Evolutionary conservation across 2,888 invertebrate genomes (phyloP).

Genomic region (Cephus nigrinus): DNA sequence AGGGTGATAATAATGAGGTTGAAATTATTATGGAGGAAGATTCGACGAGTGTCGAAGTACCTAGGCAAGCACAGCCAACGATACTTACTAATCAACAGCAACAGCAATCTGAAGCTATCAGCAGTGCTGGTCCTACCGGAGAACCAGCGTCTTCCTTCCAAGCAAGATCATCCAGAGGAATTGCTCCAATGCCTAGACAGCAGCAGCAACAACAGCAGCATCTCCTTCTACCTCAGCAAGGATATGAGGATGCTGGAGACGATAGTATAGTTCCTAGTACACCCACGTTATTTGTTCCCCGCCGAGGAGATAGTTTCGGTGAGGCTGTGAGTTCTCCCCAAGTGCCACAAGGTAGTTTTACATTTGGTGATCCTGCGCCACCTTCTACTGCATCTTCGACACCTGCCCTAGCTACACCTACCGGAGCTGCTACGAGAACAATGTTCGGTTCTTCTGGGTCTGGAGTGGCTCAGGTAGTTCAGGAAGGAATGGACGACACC

Average conservation of each 20-base stretch:
- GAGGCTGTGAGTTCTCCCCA: slow-evolving; percentile 93
- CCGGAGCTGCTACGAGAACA: slow-evolving; percentile 41
- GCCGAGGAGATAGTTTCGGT: slow-evolving; percentile 87
- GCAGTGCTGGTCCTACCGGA: slow-evolving; percentile 71
- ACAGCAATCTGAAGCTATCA: slow-evolving; percentile 76
- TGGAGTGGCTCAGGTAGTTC: slow-evolving; percentile 68
- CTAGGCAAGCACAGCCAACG: slow-evolving; percentile 69
- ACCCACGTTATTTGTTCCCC: slow-evolving; percentile 85
- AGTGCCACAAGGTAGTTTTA: slow-evolving; percentile 75
- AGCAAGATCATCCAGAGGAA: slow-evolving; percentile 62
- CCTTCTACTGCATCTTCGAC: slow-evolving; percentile 54
- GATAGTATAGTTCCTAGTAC: slow-evolving; percentile 91
- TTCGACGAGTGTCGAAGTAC: slow-evolving; percentile 70
- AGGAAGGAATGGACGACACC: slow-evolving; percentile 80
- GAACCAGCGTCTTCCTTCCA: slow-evolving; percentile 59
- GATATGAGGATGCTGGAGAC: slow-evolving; percentile 76
- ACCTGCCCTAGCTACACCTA: slow-evolving; percentile 43
- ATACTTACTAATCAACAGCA: slow-evolving; percentile 70
- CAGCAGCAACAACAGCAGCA: slow-evolving; percentile 68
- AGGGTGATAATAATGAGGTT: slow-evolving; percentile 74
- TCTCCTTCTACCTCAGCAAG: slow-evolving; percentile 68
- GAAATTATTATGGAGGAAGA: slow-evolving; percentile 73
- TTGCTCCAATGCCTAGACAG: slow-evolving; percentile 69
- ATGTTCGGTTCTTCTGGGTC: slow-evolving; percentile 49
- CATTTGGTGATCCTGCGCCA: slow-evolving; percentile 71